These are phyloP conservation scores for Aix galericulata DNA, from an alignment of 2,113 vertebrate species.

Conservation along the genomic window DNA sequence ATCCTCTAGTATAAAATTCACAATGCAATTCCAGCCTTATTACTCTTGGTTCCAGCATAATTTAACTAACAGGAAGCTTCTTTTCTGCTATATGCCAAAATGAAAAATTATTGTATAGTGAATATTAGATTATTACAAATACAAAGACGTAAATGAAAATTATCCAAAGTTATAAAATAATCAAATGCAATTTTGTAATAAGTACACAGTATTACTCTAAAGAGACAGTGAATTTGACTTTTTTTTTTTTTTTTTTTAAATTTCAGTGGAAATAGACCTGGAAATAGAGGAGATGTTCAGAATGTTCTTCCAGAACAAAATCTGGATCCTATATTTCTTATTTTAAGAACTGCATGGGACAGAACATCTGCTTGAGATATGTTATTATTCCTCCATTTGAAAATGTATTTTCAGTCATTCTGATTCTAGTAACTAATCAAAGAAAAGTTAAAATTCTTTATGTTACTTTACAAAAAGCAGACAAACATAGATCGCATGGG, in stretches of 20 bases:
- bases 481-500: not conserved
- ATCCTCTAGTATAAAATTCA: not conserved
- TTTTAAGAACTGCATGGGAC: not conserved
- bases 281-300: not conserved
- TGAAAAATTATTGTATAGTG: not conserved
- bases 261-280: not conserved
- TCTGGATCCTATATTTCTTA: not conserved
- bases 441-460: not conserved
- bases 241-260: fast-evolving
- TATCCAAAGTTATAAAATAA: not conserved
- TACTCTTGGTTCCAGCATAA: not conserved
- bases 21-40: not conserved
- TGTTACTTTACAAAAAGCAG: not conserved
- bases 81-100: not conserved
- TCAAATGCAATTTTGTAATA: not conserved
- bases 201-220: not conserved
- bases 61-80: not conserved
- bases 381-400: not conserved
- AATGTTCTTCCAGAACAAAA: not conserved
- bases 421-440: not conserved
- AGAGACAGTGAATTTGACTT: not conserved
- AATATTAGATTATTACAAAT: not conserved
- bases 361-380: not conserved
- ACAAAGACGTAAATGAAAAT: not conserved
- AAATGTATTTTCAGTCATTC: not conserved